phyloP scores from a whole-genome alignment of 1,140 invertebrate species.

The Drosophila nigrodunni region DNA sequence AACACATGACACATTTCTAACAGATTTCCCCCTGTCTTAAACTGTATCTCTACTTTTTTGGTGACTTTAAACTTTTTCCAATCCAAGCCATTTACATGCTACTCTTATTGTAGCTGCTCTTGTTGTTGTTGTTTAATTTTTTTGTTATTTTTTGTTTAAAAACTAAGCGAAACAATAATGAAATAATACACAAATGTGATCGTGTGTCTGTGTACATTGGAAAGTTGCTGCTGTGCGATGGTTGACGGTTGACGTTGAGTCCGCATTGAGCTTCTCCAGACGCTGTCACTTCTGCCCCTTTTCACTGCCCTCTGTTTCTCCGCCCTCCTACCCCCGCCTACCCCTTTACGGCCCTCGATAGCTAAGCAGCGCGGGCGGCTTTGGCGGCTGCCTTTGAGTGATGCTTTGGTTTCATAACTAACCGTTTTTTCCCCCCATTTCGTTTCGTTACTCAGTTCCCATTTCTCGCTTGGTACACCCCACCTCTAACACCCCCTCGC shows the following conservation, averaged over 20 bases:
- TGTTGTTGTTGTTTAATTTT: neutral
- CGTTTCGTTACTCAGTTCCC: constrained; percentile 51
- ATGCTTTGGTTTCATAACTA: constrained; percentile 82
- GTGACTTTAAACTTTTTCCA: constrained; percentile 41
- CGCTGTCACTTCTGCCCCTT: constrained; percentile 55
- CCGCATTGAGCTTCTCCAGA: constrained; percentile 55
- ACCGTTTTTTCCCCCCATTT: constrained; percentile 53
- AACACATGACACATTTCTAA: no score
- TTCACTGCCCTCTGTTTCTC: neutral
- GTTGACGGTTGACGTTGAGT: constrained; percentile 10
- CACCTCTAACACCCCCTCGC: no score
- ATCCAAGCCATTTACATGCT: constrained; percentile 35
- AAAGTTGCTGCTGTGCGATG: constrained; percentile 67
- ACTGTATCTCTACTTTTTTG: neutral
- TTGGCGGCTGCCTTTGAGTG: constrained; percentile 74
- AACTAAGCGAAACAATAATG: constrained; percentile 71
- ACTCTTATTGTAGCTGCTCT: constrained; percentile 34
- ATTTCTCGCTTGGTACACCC: constrained; percentile 40
- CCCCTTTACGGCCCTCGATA: no score
- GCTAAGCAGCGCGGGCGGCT: constrained; percentile 69
- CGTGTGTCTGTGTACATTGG: constrained; percentile 59
- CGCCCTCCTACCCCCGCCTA: neutral
- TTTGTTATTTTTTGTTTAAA: constrained; percentile 30
- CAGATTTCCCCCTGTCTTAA: no score
- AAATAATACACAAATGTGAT: constrained; percentile 63